Evolutionary conservation across 1,140 invertebrate species (phyloP).

Genomic region (Diuraphis noxia): DNA sequence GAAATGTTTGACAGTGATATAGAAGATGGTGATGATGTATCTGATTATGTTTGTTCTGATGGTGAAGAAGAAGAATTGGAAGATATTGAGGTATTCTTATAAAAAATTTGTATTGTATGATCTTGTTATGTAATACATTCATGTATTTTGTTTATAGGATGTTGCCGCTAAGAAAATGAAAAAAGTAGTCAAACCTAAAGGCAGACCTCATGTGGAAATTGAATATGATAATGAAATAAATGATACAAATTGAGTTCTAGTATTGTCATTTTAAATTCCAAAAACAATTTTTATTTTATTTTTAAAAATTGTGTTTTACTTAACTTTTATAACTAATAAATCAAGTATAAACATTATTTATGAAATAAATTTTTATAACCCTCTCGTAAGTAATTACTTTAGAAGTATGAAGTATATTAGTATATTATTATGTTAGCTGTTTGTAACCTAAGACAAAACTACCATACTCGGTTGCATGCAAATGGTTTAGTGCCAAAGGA

Average conservation of each 20-base stretch:
- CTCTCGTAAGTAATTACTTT: neutral
- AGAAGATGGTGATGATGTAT: slow-evolving; percentile 49
- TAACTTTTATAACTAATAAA: no score
- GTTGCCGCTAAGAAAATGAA: neutral
- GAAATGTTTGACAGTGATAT: slow-evolving; percentile 37
- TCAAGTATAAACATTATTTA: neutral
- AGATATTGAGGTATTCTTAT: slow-evolving; percentile 50
- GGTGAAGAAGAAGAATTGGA: slow-evolving; percentile 45
- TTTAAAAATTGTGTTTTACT: no score
- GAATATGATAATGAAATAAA: slow-evolving; percentile 47
- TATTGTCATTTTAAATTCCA: no score
- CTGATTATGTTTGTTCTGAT: slow-evolving; percentile 52
- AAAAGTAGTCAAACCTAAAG: slow-evolving; percentile 1
- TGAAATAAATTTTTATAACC: neutral
- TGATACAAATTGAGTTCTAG: neutral
- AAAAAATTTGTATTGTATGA: neutral
- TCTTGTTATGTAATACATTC: neutral
- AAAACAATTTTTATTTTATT: no score
- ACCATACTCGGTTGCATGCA: no score
- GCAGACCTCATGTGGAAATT: slow-evolving; percentile 51
- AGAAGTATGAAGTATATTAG: no score
- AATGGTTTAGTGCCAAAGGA: no score
- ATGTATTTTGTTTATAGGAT: slow-evolving; percentile 26
- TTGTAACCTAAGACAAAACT: no score
- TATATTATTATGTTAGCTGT: no score